Base-by-base conservation (phyloP, 2,113 vertebrate genomes). In the Serilophus lunatus region DNA sequence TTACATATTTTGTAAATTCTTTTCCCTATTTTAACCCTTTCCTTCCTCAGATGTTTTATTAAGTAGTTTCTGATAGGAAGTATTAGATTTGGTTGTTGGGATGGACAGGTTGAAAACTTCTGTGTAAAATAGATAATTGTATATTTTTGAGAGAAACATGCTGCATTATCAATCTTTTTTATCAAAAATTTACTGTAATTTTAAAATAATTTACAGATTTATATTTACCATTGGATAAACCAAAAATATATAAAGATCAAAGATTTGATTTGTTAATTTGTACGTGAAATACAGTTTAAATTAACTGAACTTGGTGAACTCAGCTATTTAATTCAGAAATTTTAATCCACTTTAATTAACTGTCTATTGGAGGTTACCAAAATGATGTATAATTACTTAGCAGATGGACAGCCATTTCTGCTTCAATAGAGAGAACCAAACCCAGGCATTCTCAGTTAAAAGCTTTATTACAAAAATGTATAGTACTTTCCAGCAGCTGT, bases 101-200 rank as follows among this genome's bases (percentile, higher is more conserved):
- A 95, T 96, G 90, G 92, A 92, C 86, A 95, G 80, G 75, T 94
- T 96, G 94, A 96, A 97, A 95, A 93, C 68, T 93, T 97, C 84
- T 94, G 29, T 97, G 96, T 98, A 97, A 98, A 97, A 97, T 96
- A 98, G 96, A 95, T 96, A 97, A 97, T 96, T 98, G 96, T 98
- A 97, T 98, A 97, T 98, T 98, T 98, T 97, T 97, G 93, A 98
- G 95, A 98, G 94, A 98, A 92, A 94, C 68, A 97, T 97, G 95
- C 96, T 98, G 92, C 97, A 97, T 97, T 97, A 88, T 97, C 92
- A 82, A 84, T 97, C 83, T 96, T 96, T 92, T 97, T 97, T 96
- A 97, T 97, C 38, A 93, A 94, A 95, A 97, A 56, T 31, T 70
- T 82, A 92, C 74, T 96, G 85, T 97, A 96, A 97, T 94, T 95